A percentile compares a stretch with the other conserved stretches of the same genome.
phyloP scores from a whole-genome alignment of 1,140 invertebrate genomes.

The Amyelois transitella region DNA sequence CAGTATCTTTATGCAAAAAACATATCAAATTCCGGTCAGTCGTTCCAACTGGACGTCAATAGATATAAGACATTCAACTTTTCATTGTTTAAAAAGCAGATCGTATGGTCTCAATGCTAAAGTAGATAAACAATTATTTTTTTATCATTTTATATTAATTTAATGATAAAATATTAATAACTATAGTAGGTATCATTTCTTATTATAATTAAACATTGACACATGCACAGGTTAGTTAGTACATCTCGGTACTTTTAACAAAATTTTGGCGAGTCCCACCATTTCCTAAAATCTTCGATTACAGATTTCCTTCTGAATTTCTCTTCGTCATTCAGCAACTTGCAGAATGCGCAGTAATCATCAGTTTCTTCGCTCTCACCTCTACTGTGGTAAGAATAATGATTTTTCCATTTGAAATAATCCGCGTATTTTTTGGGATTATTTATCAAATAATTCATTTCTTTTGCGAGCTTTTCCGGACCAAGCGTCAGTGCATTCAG shows the following conservation, averaged over 20 bases:
- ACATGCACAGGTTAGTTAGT: too few relatives aligned
- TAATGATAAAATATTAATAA: too few relatives aligned
- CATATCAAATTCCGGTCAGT: too few relatives aligned
- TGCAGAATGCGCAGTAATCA: slow-evolving; percentile 52
- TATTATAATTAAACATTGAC: too few relatives aligned
- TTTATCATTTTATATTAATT: too few relatives aligned
- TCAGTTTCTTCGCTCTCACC: slow-evolving; percentile 36
- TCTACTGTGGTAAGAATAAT: slow-evolving; percentile 42
- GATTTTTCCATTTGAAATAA: slow-evolving; percentile 51
- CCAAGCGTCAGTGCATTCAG: slow-evolving; percentile 47
- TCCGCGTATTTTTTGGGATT: slow-evolving; percentile 38
- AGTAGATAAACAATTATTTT: too few relatives aligned
- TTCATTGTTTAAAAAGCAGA: too few relatives aligned
- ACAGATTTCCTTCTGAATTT: slow-evolving; percentile 27
- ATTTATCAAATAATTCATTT: slow-evolving; percentile 44
- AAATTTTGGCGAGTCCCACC: slow-evolving; percentile 12
- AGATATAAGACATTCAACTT: too few relatives aligned
- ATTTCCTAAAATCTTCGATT: slow-evolving; percentile 30
- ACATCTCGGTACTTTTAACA: not conserved
- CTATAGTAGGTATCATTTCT: too few relatives aligned
- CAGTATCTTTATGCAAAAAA: too few relatives aligned
- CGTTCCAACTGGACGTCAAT: too few relatives aligned
- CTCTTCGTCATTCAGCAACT: slow-evolving; percentile 35
- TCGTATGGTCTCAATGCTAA: too few relatives aligned
- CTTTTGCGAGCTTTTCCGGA: slow-evolving; percentile 27